Evolutionary conservation across 1,140 invertebrate genomes (phyloP).

Genomic region (Trichonephila clavipes): DNA sequence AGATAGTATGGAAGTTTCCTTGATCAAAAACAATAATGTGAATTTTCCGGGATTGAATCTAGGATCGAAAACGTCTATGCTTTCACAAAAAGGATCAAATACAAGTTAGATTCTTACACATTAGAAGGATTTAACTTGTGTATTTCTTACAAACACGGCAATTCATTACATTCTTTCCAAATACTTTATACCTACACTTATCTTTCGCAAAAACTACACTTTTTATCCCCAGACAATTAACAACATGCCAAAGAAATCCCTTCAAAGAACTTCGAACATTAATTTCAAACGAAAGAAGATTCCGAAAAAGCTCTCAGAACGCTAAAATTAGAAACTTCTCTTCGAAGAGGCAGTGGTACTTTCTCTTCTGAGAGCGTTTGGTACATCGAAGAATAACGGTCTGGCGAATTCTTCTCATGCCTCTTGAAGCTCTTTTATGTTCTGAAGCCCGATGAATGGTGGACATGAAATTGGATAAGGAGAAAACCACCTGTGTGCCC

Average conservation of each 20-base stretch:
- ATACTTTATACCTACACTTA: not conserved
- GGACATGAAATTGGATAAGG: constrained; percentile 34
- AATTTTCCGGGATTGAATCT: too few relatives aligned
- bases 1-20: too few relatives aligned
- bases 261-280: not conserved
- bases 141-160: too few relatives aligned
- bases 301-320: not conserved
- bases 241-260: not conserved
- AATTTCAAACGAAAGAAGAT: not conserved
- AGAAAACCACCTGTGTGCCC: constrained; percentile 25
- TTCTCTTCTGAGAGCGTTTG: not conserved
- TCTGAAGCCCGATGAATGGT: constrained; percentile 21
- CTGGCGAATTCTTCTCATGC: constrained; percentile 4
- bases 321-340: constrained; percentile 30
- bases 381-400: constrained; percentile 22
- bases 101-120: too few relatives aligned
- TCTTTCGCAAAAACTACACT: not conserved
- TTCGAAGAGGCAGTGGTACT: constrained; percentile 8
- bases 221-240: not conserved
- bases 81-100: too few relatives aligned
- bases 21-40: too few relatives aligned
- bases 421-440: constrained; percentile 14
- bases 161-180: not conserved
- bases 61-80: too few relatives aligned
- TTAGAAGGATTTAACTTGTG: too few relatives aligned